Evolutionary conservation across 2,797 vertebrate species (phyloP).

Genomic region (Esox lucius): DNA sequence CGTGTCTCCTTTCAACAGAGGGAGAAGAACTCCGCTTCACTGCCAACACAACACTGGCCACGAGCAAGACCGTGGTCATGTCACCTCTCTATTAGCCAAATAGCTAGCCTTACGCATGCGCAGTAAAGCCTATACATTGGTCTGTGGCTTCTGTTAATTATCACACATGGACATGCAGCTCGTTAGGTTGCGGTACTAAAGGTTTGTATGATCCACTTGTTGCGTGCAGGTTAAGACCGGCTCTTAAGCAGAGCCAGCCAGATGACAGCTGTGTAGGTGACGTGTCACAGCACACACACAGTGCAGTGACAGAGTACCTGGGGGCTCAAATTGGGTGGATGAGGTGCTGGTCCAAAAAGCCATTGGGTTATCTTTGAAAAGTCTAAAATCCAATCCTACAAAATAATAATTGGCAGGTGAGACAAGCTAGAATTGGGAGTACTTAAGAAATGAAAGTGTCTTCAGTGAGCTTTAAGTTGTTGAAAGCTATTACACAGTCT

Average conservation of each 20-base stretch:
- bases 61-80: background rate
- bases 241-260: constrained; percentile 62
- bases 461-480: background rate
- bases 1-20: constrained; percentile 56
- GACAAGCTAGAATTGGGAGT: constrained; percentile 59
- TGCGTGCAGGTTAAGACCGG: constrained; percentile 75
- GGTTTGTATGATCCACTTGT: constrained; percentile 64
- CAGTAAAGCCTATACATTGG: background rate
- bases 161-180: constrained; percentile 70
- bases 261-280: constrained; percentile 50
- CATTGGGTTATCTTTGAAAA: constrained; percentile 99
- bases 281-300: constrained; percentile 75
- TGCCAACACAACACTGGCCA: background rate
- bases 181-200: constrained; percentile 42
- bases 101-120: background rate
- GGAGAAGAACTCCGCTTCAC: background rate
- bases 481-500: background rate
- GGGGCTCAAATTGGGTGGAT: constrained; percentile 84
- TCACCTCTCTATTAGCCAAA: background rate
- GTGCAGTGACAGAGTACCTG: constrained; percentile 89
- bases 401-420: constrained; percentile 77
- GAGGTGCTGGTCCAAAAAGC: constrained; percentile 96
- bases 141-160: background rate
- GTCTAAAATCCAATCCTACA: constrained; percentile 99
- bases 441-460: background rate